Base-by-base conservation (phyloP, 2,797 vertebrate species). In the Cottoperca gobio region DNA sequence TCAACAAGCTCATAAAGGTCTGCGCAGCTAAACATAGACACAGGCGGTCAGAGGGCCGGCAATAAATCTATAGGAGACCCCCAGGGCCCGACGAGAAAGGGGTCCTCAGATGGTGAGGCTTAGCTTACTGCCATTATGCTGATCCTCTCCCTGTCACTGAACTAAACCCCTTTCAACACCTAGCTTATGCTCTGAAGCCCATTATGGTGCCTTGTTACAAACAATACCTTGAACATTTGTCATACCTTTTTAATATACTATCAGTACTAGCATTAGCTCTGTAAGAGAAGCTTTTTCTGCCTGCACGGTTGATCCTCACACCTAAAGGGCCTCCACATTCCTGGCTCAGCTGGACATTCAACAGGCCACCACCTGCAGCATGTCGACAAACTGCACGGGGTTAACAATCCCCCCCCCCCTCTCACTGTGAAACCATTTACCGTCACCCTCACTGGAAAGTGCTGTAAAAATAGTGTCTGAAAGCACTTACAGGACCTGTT, bases 301-400 rank as follows among this genome's bases (percentile, higher is more conserved):
- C 62, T 60, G 42, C 58, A 57, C n/a, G 8, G 49, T 23, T 53
- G 72, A 79, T 69, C 46, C 70, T 63, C 17, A 43, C 70, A 46
- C 83, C 87, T 84, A 76, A 64, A 87, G 76, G 88, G 84, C 77
- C 84, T 86, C 79, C 60, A 43, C 91, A 93, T 94, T 93, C 93
- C 91, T 83, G 81, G 17, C 87, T 89, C 89, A 90, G 92, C 90
- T 91, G 91, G 91, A 93, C 78, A 73, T 81, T 87, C 85, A 87
- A 79, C 92, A 92, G 92, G 87, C 91, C 88, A 50, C 90, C 88
- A 89, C 91, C 90, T 91, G 91, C 79, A 86, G 84, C 86, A 78
- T 75, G 85, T 92, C 91, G 91, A 81, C 87, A 79, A 45, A 86
- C 79, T 79, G 35, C 61, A 59, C 40, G 26, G 71, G 69, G 83